phyloP scores from a whole-genome alignment of 2,113 vertebrate species.

The Crypturellus undulatus region DNA sequence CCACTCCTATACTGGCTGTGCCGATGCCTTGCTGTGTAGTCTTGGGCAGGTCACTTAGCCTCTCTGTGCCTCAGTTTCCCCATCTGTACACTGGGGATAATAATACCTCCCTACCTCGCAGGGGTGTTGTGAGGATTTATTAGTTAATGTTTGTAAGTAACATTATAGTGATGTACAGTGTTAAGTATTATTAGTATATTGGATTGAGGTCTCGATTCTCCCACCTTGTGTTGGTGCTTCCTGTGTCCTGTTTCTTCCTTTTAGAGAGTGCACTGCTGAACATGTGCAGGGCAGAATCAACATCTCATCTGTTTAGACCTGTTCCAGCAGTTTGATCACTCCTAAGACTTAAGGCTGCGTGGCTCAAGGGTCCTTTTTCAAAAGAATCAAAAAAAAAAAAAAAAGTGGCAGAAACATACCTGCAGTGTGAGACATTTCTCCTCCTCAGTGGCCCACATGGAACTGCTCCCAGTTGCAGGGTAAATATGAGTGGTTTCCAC shows the following conservation, averaged over 20 bases:
- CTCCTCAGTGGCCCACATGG: background rate
- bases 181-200: constrained; percentile 62
- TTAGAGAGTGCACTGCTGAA: background rate
- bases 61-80: constrained; percentile 64
- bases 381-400: background rate
- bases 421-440: background rate
- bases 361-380: background rate
- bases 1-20: constrained; percentile 19
- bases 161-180: constrained; percentile 67
- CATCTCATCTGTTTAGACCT: background rate
- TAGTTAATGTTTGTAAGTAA: constrained; percentile 65
- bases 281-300: background rate
- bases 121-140: constrained; percentile 74
- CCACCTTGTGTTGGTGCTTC: constrained; percentile 39
- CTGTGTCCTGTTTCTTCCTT: constrained; percentile 33
- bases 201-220: constrained; percentile 59
- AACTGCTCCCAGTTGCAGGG: background rate
- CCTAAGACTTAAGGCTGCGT: background rate
- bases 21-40: constrained; percentile 18
- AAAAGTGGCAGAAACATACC: background rate
- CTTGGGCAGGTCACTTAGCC: constrained; percentile 29
- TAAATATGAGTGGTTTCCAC: background rate
- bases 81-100: constrained; percentile 31
- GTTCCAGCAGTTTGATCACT: background rate
- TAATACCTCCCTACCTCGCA: constrained; percentile 68